Evolutionary conservation across 2,888 invertebrate genomes (phyloP), one percentile per base, ranked within the genome.

Genomic region (Drosophila eohydei): DNA sequence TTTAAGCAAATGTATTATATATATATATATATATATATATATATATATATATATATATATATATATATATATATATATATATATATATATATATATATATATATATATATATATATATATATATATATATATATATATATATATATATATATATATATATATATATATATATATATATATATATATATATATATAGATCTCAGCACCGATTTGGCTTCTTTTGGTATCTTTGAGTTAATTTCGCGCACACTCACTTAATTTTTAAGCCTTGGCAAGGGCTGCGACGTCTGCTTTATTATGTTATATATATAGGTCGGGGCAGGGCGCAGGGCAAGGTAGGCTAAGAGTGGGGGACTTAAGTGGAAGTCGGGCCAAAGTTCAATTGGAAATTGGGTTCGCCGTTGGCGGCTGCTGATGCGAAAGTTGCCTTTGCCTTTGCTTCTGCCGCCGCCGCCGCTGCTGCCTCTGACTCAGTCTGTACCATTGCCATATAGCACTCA

Each of bases 401-500:
- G 44, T 54, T 52, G 52, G 34, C 52, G 52, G 34, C 56, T 46
- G 67, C 52, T 62, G 59, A 57, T 63, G 62, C 62, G 52, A 74
- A 70, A 73, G 65, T 56, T 75, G 74, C 62, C 66, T 54, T 51
- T 59, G 59, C 56, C 58, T 4, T 8, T 11, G 12, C 7, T 34
- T 7, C 21, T 0, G 12, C 12, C 34, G 0, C 11, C 7, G 8
- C 21, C 21, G 2, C 21, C 21, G 9, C 14, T 26, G 21, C 44
- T 26, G n/a, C 16, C 44, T 1, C 44, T 28, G 6, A 5, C 12
- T 30, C 51, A 48, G 28, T 6, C 30, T 36, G 16, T 51, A 21
- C 55, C 46, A 62, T 62, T 61, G 61, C 59, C 58, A 65, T 70
- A 62, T 56, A 57, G 62, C 81, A 80, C 79, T 79, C 79, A 79